Percentiles rank a stretch among this genome's conserved stretches.
Conservation (phyloP, 2,113 vertebrate genomes). For the Microtus pennsylvanicus region DNA sequence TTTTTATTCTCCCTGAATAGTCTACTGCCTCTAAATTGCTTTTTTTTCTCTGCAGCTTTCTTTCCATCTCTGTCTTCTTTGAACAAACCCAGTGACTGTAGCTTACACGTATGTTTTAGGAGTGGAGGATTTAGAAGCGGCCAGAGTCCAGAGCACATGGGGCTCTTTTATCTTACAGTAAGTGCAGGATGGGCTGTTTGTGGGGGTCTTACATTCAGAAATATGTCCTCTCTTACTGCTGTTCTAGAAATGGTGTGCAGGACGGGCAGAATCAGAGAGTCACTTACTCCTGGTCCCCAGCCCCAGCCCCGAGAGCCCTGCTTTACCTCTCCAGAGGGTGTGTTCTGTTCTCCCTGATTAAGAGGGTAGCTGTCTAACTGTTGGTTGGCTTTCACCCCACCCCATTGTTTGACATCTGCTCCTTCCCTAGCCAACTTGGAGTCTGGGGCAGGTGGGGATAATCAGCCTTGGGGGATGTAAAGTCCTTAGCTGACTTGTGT, state of each 20-base stretch:
- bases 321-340: background rate
- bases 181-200: too few relatives aligned
- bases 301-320: background rate
- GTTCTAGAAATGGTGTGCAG: background rate
- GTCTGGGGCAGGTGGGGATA: background rate
- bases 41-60: slow-evolving; percentile 14
- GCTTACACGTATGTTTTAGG: background rate
- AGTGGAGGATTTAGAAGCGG: background rate
- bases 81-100: background rate
- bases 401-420: background rate
- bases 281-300: background rate
- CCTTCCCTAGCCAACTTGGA: background rate
- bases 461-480: background rate
- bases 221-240: background rate
- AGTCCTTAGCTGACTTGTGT: background rate
- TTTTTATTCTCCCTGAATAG: background rate
- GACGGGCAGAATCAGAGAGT: background rate
- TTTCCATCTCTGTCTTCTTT: background rate
- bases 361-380: background rate
- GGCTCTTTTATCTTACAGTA: background rate
- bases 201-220: background rate
- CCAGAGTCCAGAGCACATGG: background rate
- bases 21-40: background rate
- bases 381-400: background rate
- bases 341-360: background rate